Evolutionary conservation across 92 coral and sea anemone genomes (phyloP).

Genomic region (Bergia sp.): DNA sequence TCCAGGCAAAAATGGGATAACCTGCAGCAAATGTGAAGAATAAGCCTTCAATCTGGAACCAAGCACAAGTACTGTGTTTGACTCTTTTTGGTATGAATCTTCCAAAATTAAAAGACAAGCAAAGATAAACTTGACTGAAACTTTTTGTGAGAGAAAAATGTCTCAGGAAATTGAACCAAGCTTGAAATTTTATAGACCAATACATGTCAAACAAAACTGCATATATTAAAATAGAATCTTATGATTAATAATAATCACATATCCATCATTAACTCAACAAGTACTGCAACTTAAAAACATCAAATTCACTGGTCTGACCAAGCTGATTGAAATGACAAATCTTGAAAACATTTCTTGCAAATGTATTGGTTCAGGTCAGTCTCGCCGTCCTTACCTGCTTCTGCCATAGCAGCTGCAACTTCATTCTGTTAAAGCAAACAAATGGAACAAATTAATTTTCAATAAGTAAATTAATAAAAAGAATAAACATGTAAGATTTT

Average conservation of each 20-base stretch:
- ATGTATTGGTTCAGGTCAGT: not conserved
- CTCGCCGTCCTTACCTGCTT: conserved; percentile 70
- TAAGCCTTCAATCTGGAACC: not conserved
- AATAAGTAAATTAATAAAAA: not conserved
- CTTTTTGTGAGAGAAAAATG: too few species aligned
- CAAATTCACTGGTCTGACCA: too few species aligned
- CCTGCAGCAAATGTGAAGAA: conserved; percentile 53
- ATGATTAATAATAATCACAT: too few species aligned
- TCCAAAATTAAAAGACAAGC: too few species aligned
- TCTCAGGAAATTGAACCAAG: too few species aligned
- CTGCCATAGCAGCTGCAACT: conserved; percentile 99
- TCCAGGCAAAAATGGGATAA: conserved; percentile 97
- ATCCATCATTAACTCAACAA: too few species aligned
- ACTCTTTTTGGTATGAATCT: not conserved
- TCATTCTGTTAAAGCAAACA: conserved; percentile 74
- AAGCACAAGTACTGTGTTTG: not conserved
- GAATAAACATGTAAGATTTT: not conserved
- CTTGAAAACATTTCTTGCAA: not conserved
- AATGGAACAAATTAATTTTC: not conserved
- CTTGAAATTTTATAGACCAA: too few species aligned
- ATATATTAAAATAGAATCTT: too few species aligned
- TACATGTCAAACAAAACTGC: too few species aligned
- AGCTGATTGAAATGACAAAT: too few species aligned
- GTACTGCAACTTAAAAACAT: too few species aligned
- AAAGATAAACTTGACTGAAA: too few species aligned